Conservation (phyloP, 2,113 vertebrate species). For the Vidua macroura region DNA sequence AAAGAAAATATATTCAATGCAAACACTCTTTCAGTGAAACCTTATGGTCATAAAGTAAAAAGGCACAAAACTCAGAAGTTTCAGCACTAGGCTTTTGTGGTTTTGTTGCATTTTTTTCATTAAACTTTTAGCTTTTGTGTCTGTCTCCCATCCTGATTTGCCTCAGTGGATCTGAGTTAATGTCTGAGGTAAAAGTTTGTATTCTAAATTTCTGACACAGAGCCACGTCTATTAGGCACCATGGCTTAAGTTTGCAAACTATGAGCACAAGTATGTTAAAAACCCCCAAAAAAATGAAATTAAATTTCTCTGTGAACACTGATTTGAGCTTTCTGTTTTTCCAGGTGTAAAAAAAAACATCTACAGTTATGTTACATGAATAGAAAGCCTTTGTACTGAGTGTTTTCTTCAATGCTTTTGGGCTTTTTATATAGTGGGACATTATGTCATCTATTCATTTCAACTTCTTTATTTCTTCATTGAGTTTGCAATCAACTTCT, state of each 20-base stretch:
- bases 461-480: background rate
- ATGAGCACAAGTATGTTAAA: background rate
- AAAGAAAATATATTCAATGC: background rate
- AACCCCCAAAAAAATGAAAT: rapidly evolving
- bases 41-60: background rate
- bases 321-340: background rate
- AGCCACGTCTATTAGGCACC: background rate
- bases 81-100: background rate
- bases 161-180: background rate
- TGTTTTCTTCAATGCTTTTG: background rate
- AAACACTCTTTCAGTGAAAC: background rate
- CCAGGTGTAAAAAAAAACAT: background rate
- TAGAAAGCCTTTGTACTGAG: background rate
- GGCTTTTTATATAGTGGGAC: background rate
- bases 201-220: background rate
- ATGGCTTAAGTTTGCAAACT: background rate
- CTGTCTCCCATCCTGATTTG: background rate
- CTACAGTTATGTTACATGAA: background rate
- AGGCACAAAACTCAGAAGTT: background rate
- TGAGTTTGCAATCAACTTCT: background rate
- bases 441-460: background rate
- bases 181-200: background rate
- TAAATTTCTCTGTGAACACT: background rate
- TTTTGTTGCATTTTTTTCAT: background rate
- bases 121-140: background rate